Percentiles rank a stretch among this genome's conserved stretches.
phyloP scores from a whole-genome alignment of 2,797 vertebrate species.

The Bradypodion ventrale region DNA sequence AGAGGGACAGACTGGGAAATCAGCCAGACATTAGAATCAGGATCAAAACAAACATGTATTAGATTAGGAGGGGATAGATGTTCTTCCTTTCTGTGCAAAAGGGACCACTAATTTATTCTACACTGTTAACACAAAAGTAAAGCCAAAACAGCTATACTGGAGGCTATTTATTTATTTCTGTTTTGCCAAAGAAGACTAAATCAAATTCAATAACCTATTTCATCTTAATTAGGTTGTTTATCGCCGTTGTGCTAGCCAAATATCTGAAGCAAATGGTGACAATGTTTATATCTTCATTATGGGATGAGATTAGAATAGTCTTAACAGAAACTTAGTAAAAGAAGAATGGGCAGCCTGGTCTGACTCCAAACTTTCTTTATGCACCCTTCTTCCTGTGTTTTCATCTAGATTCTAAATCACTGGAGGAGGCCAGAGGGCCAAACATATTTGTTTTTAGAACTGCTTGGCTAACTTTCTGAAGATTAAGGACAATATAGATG shows the following conservation, averaged over 20 bases:
- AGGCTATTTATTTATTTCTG: not conserved
- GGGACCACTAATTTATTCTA: not conserved
- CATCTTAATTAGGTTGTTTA: not conserved
- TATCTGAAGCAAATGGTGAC: not conserved
- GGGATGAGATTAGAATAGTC: not conserved
- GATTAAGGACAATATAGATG: not conserved
- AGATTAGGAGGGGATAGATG: not conserved
- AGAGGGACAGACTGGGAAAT: not conserved
- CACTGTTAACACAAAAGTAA: not conserved
- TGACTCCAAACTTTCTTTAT: not conserved
- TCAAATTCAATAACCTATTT: not conserved
- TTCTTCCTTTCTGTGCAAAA: not conserved
- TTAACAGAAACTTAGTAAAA: not conserved
- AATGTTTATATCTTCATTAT: constrained; percentile 22
- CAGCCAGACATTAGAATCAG: not conserved
- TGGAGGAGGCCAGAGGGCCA: not conserved
- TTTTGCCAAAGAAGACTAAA: not conserved
- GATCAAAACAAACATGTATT: not conserved
- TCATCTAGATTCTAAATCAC: not conserved
- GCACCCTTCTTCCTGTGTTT: no score
- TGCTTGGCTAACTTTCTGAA: not conserved
- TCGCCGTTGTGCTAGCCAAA: not conserved
- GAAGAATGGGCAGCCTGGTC: not conserved
- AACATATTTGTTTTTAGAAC: not conserved
- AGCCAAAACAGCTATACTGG: not conserved